Percentiles rank a stretch among this genome's conserved stretches.
Conservation (phyloP, 1,140 invertebrate genomes). For the Uloborus diversus region DNA sequence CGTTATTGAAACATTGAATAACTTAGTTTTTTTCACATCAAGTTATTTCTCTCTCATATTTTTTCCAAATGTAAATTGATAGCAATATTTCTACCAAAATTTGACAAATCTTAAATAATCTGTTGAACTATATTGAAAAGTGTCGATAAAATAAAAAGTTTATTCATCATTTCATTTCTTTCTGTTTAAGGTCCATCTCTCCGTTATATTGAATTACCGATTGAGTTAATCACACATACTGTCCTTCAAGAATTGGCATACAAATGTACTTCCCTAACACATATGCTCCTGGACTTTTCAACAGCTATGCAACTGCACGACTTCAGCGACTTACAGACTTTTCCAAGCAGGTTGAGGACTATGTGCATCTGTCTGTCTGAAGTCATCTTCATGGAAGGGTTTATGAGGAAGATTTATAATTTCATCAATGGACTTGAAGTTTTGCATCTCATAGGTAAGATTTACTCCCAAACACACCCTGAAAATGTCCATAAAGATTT, state of each 20-base stretch:
- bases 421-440: conserved; percentile 99
- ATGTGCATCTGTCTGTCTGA: conserved; percentile 98
- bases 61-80: too few relatives aligned
- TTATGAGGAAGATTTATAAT: conserved; percentile 99
- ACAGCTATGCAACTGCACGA: conserved; percentile 99
- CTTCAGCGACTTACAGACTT: conserved; percentile 97
- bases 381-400: conserved; percentile 99
- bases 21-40: too few relatives aligned
- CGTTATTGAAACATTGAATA: too few relatives aligned
- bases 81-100: too few relatives aligned
- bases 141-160: too few relatives aligned
- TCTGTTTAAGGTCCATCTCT: conserved; percentile 86
- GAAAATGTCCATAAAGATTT: too few relatives aligned
- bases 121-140: too few relatives aligned
- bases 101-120: too few relatives aligned
- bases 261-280: conserved; percentile 97
- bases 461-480: not conserved
- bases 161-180: too few relatives aligned
- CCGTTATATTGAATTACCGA: conserved; percentile 94
- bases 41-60: too few relatives aligned
- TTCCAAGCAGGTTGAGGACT: conserved; percentile 97
- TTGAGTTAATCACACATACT: conserved; percentile 97
- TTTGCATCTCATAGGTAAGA: conserved; percentile 92
- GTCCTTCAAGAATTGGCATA: conserved; percentile 96
- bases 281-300: conserved; percentile 96